These are phyloP conservation scores for Drosophila mettleri DNA, from an alignment of 2,888 invertebrate genomes.

Conservation along the genomic window DNA sequence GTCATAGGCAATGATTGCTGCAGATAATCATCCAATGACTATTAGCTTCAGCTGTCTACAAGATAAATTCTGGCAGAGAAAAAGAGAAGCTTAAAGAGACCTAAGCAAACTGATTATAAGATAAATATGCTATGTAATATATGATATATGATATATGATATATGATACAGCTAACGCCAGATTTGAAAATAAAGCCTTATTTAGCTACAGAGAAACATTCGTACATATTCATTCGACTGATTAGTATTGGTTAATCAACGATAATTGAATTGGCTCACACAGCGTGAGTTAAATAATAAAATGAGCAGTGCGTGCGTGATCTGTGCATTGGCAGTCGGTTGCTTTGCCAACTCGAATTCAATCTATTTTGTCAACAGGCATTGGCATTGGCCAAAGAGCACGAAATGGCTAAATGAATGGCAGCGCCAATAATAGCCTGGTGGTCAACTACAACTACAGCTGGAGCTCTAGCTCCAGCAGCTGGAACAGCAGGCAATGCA, in stretches of 20 bases:
- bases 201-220: no score
- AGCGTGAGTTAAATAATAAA: slow-evolving; percentile 1
- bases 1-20: no score
- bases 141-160: no score
- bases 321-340: background rate
- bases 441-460: slow-evolving; percentile 23
- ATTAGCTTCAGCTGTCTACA: no score
- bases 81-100: no score
- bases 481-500: slow-evolving; percentile 54
- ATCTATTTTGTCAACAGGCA: slow-evolving; percentile 42
- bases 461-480: no score
- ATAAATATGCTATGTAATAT: no score
- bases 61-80: no score
- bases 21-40: no score
- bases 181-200: no score
- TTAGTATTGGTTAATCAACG: background rate
- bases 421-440: slow-evolving; percentile 33
- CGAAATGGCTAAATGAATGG: slow-evolving; percentile 34
- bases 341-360: slow-evolving; percentile 28
- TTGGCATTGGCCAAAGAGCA: slow-evolving; percentile 37
- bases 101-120: no score
- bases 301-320: background rate
- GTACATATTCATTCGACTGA: background rate
- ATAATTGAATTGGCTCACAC: background rate
- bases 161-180: no score